These are phyloP conservation scores for Patella ulyssiponensis DNA, from an alignment of 2,888 invertebrate genomes.

Conservation along the genomic window DNA sequence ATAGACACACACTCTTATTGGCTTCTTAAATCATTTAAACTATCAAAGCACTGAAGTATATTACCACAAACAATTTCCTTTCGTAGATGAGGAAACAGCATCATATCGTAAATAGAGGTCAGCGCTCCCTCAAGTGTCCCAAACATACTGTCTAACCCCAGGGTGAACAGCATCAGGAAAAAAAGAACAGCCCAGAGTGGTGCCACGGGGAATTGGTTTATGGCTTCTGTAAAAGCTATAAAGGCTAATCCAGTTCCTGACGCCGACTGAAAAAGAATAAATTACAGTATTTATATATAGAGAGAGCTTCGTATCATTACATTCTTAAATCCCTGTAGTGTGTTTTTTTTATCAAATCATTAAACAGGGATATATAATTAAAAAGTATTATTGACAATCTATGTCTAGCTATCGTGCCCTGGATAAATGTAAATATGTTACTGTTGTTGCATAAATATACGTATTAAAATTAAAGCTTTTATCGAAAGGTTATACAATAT, in stretches of 20 bases:
- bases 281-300: too few species aligned
- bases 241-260: conserved; percentile 96
- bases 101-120: conserved; percentile 94
- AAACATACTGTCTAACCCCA: conserved; percentile 95
- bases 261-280: conserved; percentile 81
- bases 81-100: conserved; percentile 78
- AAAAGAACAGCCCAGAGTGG: conserved; percentile 97
- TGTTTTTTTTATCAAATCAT: too few species aligned
- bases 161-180: conserved; percentile 93
- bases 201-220: conserved; percentile 91
- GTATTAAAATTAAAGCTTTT: too few species aligned
- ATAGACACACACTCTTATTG: background rate
- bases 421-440: too few species aligned
- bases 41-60: conserved; percentile 41
- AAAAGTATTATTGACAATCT: too few species aligned
- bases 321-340: too few species aligned
- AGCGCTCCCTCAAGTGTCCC: conserved; percentile 96
- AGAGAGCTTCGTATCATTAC: too few species aligned
- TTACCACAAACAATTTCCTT: conserved; percentile 57
- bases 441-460: too few species aligned
- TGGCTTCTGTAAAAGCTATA: conserved; percentile 96
- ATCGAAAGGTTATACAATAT: too few species aligned
- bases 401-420: too few species aligned
- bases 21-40: background rate
- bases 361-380: too few species aligned